Evolutionary conservation across 2,797 vertebrate genomes (phyloP), one percentile per base, ranked within the genome.

Genomic region (Chiroxiphia lanceolata): DNA sequence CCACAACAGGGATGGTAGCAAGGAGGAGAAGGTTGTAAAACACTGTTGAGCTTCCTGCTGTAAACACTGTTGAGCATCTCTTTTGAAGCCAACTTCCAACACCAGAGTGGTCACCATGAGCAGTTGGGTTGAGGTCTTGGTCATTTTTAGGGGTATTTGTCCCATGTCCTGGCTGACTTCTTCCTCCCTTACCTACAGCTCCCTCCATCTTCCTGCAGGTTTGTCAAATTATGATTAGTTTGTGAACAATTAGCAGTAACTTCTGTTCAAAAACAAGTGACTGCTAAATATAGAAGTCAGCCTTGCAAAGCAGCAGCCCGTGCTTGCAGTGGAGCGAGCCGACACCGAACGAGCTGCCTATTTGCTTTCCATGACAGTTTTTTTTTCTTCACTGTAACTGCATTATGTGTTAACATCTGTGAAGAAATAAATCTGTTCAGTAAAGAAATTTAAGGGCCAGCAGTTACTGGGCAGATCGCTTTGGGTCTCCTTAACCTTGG

Each of bases 401-500:
- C 11, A 6, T 83, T 80, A 48, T 59, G 15, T 65, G 57, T 95
- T 70, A 57, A 61, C 13, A 29, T 31, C 88, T 72, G 42, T 40
- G 67, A 83, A 92, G 76, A 72, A 93, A 78, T 92, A 82, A 89
- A 93, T 89, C 83, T 94, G 61, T 63, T 87, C 60, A 34, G 61
- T 31, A 38, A 90, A 77, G 92, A 76, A 76, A 80, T 89, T 45
- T 54, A 25, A 45, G 48, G 83, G 48, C 26, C 15, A 69, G 11
- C 51, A 44, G 36, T 94, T 87, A 48, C 42, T 81, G 75, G 20
- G 80, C 50, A 81, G 72, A 42, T 90, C 0, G 5, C 84, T 50
- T 53, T 42, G 61, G 90, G 83, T 74, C 87, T 87, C 67, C 83
- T 85, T 89, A 75, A 87, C 95, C 88, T 92, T 88, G 83, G 86